phyloP scores from a whole-genome alignment of 2,797 vertebrate species.

The Cyclopterus lumpus region DNA sequence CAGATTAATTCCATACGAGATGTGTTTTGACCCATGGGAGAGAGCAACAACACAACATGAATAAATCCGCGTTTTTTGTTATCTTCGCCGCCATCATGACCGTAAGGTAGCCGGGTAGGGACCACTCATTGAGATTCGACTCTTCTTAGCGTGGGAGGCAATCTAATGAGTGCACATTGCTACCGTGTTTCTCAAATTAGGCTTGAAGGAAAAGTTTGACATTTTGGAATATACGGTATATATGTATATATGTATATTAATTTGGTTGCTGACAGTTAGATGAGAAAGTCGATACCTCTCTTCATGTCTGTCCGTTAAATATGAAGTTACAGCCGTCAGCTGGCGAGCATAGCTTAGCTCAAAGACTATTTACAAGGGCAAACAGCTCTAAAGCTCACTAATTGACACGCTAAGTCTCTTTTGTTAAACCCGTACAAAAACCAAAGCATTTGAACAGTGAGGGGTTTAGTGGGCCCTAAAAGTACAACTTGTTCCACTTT shows the following conservation, averaged over 20 bases:
- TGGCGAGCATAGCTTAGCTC: not conserved
- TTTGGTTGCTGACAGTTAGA: not conserved
- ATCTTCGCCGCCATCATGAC: not conserved
- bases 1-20: not conserved
- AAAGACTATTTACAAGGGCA: conserved; percentile 1
- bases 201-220: conserved; percentile 23
- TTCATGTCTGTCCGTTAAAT: not conserved
- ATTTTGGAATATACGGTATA: not conserved
- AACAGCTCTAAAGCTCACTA: not conserved
- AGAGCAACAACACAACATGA: not conserved
- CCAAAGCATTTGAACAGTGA: not conserved
- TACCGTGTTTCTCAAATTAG: conserved; percentile 47
- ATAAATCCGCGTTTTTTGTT: not conserved
- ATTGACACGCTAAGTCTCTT: not conserved
- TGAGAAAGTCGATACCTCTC: not conserved
- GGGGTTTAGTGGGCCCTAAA: not conserved
- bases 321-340: not conserved
- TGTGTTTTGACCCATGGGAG: not conserved
- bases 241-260: too few relatives aligned
- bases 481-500: not conserved
- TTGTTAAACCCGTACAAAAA: not conserved
- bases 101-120: not conserved
- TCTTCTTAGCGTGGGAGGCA: not conserved
- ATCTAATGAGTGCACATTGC: not conserved
- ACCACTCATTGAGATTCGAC: not conserved